Evolutionary conservation across 2,797 vertebrate species (phyloP).

Genomic region (Cheirogaleus major): DNA sequence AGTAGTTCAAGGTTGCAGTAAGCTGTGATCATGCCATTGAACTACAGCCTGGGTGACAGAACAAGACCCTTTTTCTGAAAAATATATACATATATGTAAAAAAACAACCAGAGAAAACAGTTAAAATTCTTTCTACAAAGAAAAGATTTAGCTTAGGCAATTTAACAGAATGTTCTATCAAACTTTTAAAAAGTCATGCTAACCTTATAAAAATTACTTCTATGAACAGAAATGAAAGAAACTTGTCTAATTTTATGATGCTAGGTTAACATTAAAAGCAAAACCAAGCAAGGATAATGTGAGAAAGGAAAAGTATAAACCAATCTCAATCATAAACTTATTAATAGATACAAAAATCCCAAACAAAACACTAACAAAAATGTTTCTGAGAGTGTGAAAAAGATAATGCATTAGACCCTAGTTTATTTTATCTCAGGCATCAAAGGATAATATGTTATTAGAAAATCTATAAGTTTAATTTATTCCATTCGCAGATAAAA

Average conservation of each 20-base stretch:
- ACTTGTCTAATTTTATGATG: background rate
- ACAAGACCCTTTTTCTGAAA: too few relatives aligned
- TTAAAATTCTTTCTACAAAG: background rate
- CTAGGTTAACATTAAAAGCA: background rate
- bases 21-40: too few relatives aligned
- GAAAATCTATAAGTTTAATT: conserved; percentile 12
- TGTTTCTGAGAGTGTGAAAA: background rate
- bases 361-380: background rate
- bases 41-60: too few relatives aligned
- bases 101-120: background rate
- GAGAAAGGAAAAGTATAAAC: background rate
- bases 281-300: background rate
- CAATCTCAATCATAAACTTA: background rate
- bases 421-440: background rate
- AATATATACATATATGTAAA: too few relatives aligned
- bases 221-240: background rate
- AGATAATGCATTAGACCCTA: background rate
- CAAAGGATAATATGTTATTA: background rate
- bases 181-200: background rate
- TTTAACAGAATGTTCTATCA: background rate
- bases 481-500: background rate
- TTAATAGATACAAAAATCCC: background rate
- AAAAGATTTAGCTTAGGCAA: background rate
- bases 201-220: background rate
- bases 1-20: too few relatives aligned